Conservation (phyloP, 2,113 vertebrate genomes). For the Dasypus novemcinctus region DNA sequence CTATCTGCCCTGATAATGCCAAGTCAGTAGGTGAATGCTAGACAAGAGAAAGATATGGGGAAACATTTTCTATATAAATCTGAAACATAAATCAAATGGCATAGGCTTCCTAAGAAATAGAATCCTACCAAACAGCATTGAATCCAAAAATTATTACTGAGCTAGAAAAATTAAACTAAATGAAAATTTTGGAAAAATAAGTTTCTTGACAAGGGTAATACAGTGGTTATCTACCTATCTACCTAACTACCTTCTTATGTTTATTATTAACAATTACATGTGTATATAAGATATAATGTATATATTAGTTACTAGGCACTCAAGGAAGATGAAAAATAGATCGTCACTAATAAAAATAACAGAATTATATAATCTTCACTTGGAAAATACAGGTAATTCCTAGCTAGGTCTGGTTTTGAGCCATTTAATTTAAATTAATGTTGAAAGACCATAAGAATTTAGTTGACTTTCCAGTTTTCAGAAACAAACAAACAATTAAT, state of each 20-base stretch:
- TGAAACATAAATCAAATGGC: constrained; percentile 40
- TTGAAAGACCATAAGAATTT: neutral
- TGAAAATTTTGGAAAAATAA: neutral
- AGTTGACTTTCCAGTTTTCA: neutral
- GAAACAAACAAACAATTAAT: neutral
- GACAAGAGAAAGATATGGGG: neutral
- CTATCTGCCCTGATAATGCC: neutral
- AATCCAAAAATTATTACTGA: neutral
- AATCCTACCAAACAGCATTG: neutral
- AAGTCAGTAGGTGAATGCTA: neutral
- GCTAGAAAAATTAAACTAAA: neutral
- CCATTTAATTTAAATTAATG: neutral
- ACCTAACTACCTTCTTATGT: neutral
- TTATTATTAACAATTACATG: neutral
- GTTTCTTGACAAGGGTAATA: neutral
- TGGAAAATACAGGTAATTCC: neutral
- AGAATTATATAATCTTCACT: neutral
- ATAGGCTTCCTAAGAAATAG: neutral
- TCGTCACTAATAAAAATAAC: neutral
- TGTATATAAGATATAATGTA: neutral
- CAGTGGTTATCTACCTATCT: neutral
- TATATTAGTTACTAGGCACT: neutral
- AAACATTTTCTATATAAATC: neutral
- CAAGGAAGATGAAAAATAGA: neutral
- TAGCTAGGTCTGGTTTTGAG: neutral